Percentiles rank a stretch among this genome's conserved stretches.
Conservation (phyloP, 2,113 vertebrate species). For the Python bivittatus region DNA sequence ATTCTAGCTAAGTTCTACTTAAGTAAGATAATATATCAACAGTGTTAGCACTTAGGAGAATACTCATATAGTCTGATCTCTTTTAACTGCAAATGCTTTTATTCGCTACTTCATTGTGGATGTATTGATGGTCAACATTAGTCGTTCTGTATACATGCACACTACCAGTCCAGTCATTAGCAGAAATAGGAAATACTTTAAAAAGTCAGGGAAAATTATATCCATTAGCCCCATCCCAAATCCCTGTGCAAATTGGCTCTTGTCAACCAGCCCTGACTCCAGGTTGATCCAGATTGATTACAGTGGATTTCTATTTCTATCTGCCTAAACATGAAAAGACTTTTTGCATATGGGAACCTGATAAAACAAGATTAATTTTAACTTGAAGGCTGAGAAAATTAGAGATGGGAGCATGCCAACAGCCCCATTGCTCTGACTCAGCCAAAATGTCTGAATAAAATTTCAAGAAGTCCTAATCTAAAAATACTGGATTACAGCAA, state of each 20-base stretch:
- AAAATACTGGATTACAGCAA: neutral
- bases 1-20: neutral
- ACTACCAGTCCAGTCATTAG: neutral
- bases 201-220: neutral
- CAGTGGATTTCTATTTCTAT: neutral
- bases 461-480: neutral
- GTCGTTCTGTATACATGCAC: neutral
- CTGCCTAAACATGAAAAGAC: neutral
- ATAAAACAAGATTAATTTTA: neutral
- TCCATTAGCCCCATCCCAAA: neutral
- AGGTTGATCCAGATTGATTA: neutral
- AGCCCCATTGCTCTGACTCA: neutral
- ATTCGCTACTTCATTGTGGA: neutral
- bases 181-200: neutral
- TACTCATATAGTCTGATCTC: neutral
- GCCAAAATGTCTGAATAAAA: neutral
- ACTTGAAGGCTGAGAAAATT: neutral
- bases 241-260: neutral
- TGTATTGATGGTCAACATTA: neutral
- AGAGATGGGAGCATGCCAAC: neutral
- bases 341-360: neutral
- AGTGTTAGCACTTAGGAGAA: neutral
- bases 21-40: neutral
- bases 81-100: neutral
- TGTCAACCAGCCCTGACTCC: neutral